A percentile compares a stretch with the other conserved stretches of the same genome.
These are phyloP conservation scores for Parnassius glacialis DNA, from an alignment of 2,888 invertebrate genomes.

Conservation along the genomic window DNA sequence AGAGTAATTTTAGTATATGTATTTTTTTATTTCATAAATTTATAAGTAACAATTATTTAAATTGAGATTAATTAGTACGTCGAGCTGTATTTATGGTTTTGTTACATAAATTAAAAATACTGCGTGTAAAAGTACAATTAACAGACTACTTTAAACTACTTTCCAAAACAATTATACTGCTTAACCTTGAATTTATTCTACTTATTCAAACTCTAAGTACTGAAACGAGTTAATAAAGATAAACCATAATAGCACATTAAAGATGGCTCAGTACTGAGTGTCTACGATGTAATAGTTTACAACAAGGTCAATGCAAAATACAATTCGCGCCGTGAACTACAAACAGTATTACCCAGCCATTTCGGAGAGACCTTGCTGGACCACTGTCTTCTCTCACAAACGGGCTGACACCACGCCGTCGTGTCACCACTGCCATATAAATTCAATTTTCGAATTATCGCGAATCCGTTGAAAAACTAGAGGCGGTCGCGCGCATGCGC, in stretches of 20 bases:
- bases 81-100: conserved; percentile 5
- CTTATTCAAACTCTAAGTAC: background rate
- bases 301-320: conserved; percentile 39
- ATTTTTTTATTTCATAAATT: background rate
- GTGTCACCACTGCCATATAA: conserved; percentile 77
- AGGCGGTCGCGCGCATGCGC: conserved; percentile 73
- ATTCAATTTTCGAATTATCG: conserved; percentile 47
- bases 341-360: conserved; percentile 60
- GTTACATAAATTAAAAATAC: conserved; percentile 7
- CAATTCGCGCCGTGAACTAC: conserved; percentile 30
- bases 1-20: too few relatives aligned
- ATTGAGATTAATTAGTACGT: conserved; percentile 7
- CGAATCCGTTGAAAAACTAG: conserved; percentile 39
- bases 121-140: conserved; percentile 6
- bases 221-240: conserved; percentile 16
- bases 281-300: conserved; percentile 18
- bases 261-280: conserved; percentile 16
- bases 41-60: conserved; percentile 1
- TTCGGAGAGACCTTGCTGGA: conserved; percentile 52
- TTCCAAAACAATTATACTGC: conserved; percentile 13
- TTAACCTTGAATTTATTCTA: conserved; percentile 9
- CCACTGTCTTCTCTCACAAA: conserved; percentile 59
- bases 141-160: conserved; percentile 15
- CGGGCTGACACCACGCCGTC: conserved; percentile 67
- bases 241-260: conserved; percentile 18